Base-by-base conservation (phyloP, 1,140 invertebrate genomes). In the Caenorhabditis remanei region DNA sequence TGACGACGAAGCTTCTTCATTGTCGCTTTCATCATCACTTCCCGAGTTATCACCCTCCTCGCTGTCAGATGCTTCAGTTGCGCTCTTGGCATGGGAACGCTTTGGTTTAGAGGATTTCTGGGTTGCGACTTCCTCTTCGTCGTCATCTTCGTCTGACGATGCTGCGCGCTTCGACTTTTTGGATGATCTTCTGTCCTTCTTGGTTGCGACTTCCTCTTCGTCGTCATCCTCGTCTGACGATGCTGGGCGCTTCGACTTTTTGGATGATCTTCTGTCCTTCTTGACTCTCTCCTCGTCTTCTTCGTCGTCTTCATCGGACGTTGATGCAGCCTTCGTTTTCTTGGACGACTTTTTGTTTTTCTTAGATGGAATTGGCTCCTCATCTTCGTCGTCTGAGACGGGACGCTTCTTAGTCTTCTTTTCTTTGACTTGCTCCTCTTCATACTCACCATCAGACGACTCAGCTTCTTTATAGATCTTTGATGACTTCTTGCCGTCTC, bases 401-500 rank as follows among this genome's bases (percentile, higher is more conserved):
- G 7, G 9, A 5, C 63, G 50, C 83, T 58, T 40, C 32, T 43
- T 43, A 14, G 56, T 24, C 41, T 84, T 41, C 58, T 61, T 48
- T 48, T 19, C 48, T 14, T 14, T 24, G 13, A 61, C 58, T 32
- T 84, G 56, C 0, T 84, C 58, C 2, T 58, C 56, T 8, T 84
- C 43, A 65, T 84, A 53, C 58, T 55, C 55, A 24, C 63, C 58
- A 24, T 84, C 83, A 43, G 53, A 48, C 7, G 58, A 24, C 11
- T 24, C 32, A 0, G 13, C 13, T 19, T 65, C n/a, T 58, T 56
- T 43, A 32, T 32, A 32, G 32, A 2, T 24, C 19, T 40, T n/a
- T 61, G 24, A 6, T 4, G 5, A 21, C 3, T 40, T 85, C 53
- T 56, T 83, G n/a, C 43, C 53, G 14, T 63, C 41, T 32, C 14